Conservation (phyloP, 2,113 vertebrate species). For the Etheostoma spectabile region DNA sequence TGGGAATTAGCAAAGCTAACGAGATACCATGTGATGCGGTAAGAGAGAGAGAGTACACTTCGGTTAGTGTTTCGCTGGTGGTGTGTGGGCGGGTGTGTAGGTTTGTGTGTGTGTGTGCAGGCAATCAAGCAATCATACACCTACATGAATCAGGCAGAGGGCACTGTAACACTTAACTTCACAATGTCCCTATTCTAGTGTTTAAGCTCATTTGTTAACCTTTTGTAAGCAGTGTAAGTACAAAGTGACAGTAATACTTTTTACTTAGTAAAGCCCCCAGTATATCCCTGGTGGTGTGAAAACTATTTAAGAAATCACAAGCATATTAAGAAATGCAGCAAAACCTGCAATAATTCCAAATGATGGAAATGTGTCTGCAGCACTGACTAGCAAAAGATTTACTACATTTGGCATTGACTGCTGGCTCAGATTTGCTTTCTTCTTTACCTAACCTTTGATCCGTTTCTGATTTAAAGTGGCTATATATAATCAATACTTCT, state of each 20-base stretch:
- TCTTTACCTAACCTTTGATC: neutral
- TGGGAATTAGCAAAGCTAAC: slow-evolving; percentile 92
- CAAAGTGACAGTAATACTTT: neutral
- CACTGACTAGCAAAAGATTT: neutral
- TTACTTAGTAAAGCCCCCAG: neutral
- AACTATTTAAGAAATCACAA: neutral
- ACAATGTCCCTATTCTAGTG: slow-evolving; percentile 29
- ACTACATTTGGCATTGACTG: too few relatives aligned
- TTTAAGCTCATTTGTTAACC: slow-evolving; percentile 46
- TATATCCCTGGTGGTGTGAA: neutral
- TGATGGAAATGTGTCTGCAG: neutral
- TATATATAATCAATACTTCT: neutral
- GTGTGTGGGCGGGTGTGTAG: slow-evolving; percentile 44
- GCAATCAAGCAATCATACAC: slow-evolving; percentile 64
- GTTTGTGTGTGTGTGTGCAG: slow-evolving; percentile 32
- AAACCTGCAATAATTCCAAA: neutral
- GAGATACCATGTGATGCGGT: slow-evolving; percentile 89
- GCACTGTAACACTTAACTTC: slow-evolving; percentile 38
- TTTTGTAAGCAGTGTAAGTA: slow-evolving; percentile 27
- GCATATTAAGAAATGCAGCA: neutral
- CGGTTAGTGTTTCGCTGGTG: slow-evolving; percentile 52
- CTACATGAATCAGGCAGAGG: slow-evolving; percentile 40
- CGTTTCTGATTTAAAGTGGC: neutral
- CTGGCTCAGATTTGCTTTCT: neutral
- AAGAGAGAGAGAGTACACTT: slow-evolving; percentile 74